These are phyloP conservation scores for Corythaeola cristata DNA, from an alignment of 2,113 vertebrate species.

Conservation along the genomic window DNA sequence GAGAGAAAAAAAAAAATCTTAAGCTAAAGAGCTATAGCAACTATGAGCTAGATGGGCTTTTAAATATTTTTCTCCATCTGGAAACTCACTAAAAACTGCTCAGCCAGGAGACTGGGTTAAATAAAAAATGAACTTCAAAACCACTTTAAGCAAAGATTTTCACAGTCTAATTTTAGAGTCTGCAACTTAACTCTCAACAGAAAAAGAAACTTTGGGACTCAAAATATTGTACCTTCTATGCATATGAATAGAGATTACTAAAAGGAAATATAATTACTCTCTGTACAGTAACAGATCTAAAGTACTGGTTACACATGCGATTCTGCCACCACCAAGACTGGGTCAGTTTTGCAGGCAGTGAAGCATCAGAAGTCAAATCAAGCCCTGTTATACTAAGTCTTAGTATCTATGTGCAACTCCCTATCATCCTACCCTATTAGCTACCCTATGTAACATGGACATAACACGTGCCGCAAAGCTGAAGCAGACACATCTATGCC, in stretches of 20 bases:
- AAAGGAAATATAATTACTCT: background rate
- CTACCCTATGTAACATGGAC: background rate
- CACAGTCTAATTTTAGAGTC: background rate
- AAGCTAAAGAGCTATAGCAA: background rate
- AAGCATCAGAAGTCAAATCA: background rate
- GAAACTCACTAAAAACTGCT: background rate
- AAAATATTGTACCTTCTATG: background rate
- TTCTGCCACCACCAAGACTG: background rate
- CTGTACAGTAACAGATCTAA: background rate
- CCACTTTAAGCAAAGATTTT: background rate
- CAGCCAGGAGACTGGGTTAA: background rate
- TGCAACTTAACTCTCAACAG: background rate
- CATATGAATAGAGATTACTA: background rate
- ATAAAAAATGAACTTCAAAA: background rate
- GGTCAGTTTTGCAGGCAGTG: background rate
- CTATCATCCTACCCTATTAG: background rate
- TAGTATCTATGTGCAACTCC: background rate
- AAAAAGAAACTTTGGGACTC: background rate
- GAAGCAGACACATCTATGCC: background rate
- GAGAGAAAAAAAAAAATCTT: background rate
- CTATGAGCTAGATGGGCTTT: background rate
- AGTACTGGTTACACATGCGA: background rate
- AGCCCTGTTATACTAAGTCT: background rate
- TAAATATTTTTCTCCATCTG: background rate
- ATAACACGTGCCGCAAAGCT: background rate